Base-by-base conservation (phyloP, 2,888 invertebrate species). In the Ennomos quercinarius region DNA sequence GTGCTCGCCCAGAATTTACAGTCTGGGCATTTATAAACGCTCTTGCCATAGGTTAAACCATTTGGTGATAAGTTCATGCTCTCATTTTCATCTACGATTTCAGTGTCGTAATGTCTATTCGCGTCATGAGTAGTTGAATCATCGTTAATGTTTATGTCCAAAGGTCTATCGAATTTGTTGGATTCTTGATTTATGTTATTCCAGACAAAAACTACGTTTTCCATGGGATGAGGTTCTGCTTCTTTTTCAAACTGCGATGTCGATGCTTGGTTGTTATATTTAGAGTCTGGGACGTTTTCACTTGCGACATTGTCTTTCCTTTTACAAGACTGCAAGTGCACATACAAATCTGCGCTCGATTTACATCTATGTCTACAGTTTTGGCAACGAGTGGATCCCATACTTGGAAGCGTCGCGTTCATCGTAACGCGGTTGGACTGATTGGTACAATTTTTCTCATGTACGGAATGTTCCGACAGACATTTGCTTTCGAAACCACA, bases 1-100 rank as follows among this genome's bases (percentile, higher is more conserved):
- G 98, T 98, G 10, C 97, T 96, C 8, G 98, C 97, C 96, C 97
- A 98, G 84, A 98, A 98, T 56, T 96, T 95, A 84, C 98, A 98
- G 83, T 97, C 97, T 1, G 98, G 98, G 84, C 98, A 98, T 87
- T 97, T 97, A 89, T 97, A 98, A 50, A 98, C 98, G 84, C 96
- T 95, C 78, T 95, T 95, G 55, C 95, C 94, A 10, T 94, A 93
- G 63, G 87, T 89, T 40, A 67, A 53, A 61, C 62, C 67, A 45
- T 69, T 69, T 10, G 95, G 94, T 51, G 94, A 93, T 51, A 95
- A 93, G 71, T 95, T 82, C 95, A 95, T 78, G 78, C 93, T 83
- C 93, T 95, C 93, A 93, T 83, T 87, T 17, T 90, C 90, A 61
- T 89, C 89, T 3, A 81, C 81, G 36, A 81, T 77, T 65, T 92